Base-by-base conservation (phyloP, 2,113 vertebrate genomes). In the Sinocyclocheilus anshuiensis region DNA sequence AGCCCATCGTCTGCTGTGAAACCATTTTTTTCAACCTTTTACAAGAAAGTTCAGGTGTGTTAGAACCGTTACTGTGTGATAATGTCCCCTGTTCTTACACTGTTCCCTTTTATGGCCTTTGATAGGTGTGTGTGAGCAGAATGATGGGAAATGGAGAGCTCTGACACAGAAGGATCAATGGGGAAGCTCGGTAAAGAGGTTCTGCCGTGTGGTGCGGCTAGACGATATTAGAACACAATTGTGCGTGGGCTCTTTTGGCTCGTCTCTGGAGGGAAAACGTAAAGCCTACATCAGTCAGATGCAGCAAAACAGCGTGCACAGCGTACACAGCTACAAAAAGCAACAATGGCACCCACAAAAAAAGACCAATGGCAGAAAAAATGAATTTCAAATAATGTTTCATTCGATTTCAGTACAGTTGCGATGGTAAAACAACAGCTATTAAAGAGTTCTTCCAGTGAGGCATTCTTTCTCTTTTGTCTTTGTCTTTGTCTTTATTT, bases 221-320 rank as follows among this genome's bases (percentile, higher is more conserved):
- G 93, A 92, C 92, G 91, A 94, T 94, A 94, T 93, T 94, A 95
- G 94, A 94, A 93, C 92, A 94, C 91, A 92, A 93, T 93, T 91
- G 93, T 92, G 94, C 90, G 93, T 94, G 94, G 93, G 93, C 89
- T 92, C 88, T 88, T 90, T 87, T 85, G 86, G 87, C 86, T 88
- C 77, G 78, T 90, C 92, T 93, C 89, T 89, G 10, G 88, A 90
- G 92, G 90, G 93, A 90, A 91, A 92, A 92, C 89, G 87, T 91
- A 94, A 93, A 93, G 90, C 90, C 90, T 83, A 88, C 89, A 92
- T 94, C 93, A 93, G 89, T 92, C 92, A 91, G 92, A 88, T 92
- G 75, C 89, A 89, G 84, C 88, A 59, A 91, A 92, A 92, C 92
- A 93, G 92, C 91, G 89, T 76, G 89, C 24, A 77, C 90, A 92